Percentiles rank a stretch among this genome's conserved stretches.
Evolutionary conservation across 1,140 invertebrate species (phyloP).

Genomic region (Xylocopa sonorina): DNA sequence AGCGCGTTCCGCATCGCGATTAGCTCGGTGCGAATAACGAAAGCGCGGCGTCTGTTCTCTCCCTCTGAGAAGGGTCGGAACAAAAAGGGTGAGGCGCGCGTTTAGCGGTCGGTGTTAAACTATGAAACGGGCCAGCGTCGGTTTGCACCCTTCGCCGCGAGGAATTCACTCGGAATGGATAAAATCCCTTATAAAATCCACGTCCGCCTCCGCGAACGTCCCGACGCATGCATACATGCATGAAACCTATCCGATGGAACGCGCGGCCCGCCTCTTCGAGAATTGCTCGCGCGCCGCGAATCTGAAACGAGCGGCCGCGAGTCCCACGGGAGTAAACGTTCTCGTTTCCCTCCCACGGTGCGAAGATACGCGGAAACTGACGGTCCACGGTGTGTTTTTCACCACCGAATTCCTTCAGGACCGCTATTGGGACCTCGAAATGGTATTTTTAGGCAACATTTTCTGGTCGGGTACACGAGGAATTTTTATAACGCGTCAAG

Average conservation of each 20-base stretch:
- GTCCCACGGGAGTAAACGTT: slow-evolving; percentile 35
- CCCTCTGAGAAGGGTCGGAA: not conserved
- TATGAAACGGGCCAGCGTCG: slow-evolving; percentile 9
- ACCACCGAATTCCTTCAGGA: not conserved
- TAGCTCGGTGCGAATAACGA: not conserved
- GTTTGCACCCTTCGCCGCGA: slow-evolving; percentile 16
- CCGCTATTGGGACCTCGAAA: not conserved
- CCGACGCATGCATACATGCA: slow-evolving; percentile 35
- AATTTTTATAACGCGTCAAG: no score
- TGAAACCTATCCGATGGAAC: slow-evolving; percentile 10
- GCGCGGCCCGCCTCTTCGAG: not conserved
- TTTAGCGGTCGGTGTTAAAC: not conserved
- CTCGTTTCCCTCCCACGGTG: slow-evolving; percentile 24
- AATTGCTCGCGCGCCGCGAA: slow-evolving; percentile 39
- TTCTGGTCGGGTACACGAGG: no score
- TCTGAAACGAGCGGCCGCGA: slow-evolving; percentile 36
- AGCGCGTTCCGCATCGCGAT: not conserved
- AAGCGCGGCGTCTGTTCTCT: not conserved
- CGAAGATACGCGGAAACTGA: not conserved
- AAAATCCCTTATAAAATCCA: slow-evolving; percentile 49
- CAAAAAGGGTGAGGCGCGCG: not conserved
- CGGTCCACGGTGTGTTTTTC: not conserved
- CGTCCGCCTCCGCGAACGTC: not conserved
- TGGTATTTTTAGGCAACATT: not conserved
- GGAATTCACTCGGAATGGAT: slow-evolving; percentile 45